Evolutionary conservation across 2,888 invertebrate species (phyloP).

Genomic region (Thereva unica): DNA sequence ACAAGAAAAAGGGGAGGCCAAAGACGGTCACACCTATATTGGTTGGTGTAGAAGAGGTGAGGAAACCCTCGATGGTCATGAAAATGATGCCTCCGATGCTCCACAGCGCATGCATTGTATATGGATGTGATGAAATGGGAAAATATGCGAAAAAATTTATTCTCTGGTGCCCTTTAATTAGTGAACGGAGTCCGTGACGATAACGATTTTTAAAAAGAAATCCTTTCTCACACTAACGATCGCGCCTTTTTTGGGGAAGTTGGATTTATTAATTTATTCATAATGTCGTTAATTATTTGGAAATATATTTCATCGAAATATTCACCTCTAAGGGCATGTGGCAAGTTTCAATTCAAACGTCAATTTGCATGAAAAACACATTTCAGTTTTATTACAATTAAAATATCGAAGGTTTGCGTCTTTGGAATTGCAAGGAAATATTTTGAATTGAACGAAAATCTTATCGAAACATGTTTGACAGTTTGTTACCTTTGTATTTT

Average conservation of each 20-base stretch:
- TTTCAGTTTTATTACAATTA: no score
- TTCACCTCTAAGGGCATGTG: no score
- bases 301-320: no score
- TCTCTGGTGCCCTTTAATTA: constrained; percentile 30
- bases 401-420: no score
- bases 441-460: no score
- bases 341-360: no score
- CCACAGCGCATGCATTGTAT: not conserved
- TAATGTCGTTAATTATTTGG: no score
- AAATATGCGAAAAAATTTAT: constrained; percentile 27
- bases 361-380: no score
- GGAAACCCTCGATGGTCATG: constrained; percentile 11
- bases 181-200: constrained; percentile 32
- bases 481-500: no score
- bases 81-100: not conserved
- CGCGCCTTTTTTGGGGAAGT: constrained; percentile 4
- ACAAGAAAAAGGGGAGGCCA: constrained; percentile 5
- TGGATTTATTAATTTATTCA: no score
- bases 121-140: constrained; percentile 23
- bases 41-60: constrained; percentile 10
- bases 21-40: constrained; percentile 14
- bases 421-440: no score
- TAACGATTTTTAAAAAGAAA: constrained; percentile 29
- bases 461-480: no score
- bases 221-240: not conserved